Conservation (phyloP, 2,113 vertebrate species). For the Brachirus orientalis region DNA sequence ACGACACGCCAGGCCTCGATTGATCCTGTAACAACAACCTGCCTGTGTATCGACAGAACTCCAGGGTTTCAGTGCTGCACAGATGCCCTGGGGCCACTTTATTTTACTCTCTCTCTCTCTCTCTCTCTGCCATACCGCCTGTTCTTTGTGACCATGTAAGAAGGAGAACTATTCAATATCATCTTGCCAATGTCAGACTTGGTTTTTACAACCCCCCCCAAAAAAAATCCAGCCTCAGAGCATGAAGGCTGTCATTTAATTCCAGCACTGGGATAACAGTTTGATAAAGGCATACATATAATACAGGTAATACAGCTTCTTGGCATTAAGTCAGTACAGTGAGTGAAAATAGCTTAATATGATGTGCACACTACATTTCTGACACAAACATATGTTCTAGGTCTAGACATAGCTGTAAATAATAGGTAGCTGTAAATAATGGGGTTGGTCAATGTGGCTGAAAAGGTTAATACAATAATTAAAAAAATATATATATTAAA, state of each 20-base stretch:
- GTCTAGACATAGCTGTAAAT: no score
- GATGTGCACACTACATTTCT: no score
- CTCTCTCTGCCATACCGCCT: constrained; percentile 21
- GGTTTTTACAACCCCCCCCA: constrained; percentile 43
- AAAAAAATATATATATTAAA: no score
- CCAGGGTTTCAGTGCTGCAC: constrained; percentile 51
- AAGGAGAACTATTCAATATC: constrained; percentile 48
- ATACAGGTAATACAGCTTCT: no score
- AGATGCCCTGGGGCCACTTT: constrained; percentile 60
- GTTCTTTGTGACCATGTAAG: constrained; percentile 49
- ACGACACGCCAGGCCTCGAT: constrained; percentile 61
- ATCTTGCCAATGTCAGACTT: constrained; percentile 26
- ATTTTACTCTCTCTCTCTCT: neutral
- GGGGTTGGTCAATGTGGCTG: no score
- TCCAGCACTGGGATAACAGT: constrained; percentile 26
- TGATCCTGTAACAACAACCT: constrained; percentile 75
- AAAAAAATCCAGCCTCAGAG: constrained; percentile 55
- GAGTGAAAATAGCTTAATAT: neutral
- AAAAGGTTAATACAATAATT: no score
- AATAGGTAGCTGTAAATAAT: no score
- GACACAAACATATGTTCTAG: no score
- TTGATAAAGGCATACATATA: constrained; percentile 41
- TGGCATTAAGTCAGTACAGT: constrained; percentile 24
- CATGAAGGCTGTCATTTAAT: constrained; percentile 43
- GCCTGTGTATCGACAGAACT: constrained; percentile 75